Evolutionary conservation across 2,888 invertebrate genomes (phyloP).

Genomic region (Artemia sp.): DNA sequence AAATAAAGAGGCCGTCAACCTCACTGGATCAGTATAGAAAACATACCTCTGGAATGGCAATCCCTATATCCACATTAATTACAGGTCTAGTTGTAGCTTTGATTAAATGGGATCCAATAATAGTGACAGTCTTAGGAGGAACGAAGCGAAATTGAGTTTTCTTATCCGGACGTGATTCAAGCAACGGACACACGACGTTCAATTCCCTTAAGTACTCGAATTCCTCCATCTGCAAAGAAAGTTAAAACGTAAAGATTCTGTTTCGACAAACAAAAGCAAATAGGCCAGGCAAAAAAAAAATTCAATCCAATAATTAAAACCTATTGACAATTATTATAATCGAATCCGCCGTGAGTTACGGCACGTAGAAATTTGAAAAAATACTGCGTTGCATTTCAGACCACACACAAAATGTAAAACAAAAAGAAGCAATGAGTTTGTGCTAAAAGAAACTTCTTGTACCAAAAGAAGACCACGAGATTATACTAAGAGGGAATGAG

Average conservation of each 20-base stretch:
- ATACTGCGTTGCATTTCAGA: too few relatives aligned
- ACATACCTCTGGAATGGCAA: constrained; percentile 51
- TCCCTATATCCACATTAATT: constrained; percentile 46
- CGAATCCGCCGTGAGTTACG: neutral
- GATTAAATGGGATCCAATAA: constrained; percentile 50
- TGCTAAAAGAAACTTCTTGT: too few relatives aligned
- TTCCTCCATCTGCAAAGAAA: constrained; percentile 34
- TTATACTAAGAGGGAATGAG: too few relatives aligned
- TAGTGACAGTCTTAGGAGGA: constrained; percentile 43
- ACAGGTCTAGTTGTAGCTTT: constrained; percentile 48
- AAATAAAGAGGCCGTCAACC: too few relatives aligned
- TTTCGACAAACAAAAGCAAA: neutral
- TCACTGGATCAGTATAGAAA: too few relatives aligned
- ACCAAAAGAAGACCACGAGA: too few relatives aligned
- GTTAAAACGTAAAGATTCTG: neutral
- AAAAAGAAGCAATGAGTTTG: too few relatives aligned
- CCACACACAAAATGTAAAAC: too few relatives aligned
- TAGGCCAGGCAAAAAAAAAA: constrained; percentile 21
- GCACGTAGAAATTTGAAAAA: too few relatives aligned
- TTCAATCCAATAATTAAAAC: neutral
- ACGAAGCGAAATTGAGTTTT: constrained; percentile 44
- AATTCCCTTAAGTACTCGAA: constrained; percentile 36
- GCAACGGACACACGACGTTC: constrained; percentile 41
- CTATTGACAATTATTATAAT: constrained; percentile 33
- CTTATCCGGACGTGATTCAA: constrained; percentile 35